A percentile compares a stretch with the other conserved stretches of the same genome.
phyloP scores from a whole-genome alignment of 2,888 invertebrate species.

The Anagyrus pseudococci region DNA sequence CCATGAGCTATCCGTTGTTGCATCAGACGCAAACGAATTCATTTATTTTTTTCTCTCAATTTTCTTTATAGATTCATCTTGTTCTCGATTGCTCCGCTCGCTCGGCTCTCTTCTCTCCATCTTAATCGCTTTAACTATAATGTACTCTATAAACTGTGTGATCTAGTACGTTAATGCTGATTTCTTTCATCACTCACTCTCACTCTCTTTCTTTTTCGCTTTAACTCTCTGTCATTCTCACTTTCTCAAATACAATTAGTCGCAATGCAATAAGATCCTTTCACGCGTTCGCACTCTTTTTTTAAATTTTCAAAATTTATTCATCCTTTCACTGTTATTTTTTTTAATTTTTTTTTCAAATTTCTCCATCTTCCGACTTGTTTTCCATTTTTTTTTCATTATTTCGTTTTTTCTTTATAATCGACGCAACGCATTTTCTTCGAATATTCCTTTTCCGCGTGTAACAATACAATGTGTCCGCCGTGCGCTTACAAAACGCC shows the following conservation, averaged over 20 bases:
- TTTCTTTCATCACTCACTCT: constrained; percentile 2
- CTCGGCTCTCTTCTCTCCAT: constrained; percentile 4
- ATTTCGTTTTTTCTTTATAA: background rate
- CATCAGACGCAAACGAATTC: constrained; percentile 58
- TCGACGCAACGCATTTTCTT: background rate
- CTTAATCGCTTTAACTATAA: constrained; percentile 31
- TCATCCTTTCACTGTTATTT: background rate
- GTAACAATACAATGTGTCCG: background rate
- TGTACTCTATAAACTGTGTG: constrained; percentile 31
- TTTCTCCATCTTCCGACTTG: too few relatives aligned
- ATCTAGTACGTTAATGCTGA: constrained; percentile 10
- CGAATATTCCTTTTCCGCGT: background rate
- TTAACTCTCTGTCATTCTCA: too few relatives aligned
- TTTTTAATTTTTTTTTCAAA: background rate
- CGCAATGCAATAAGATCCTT: too few relatives aligned
- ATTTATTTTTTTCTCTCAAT: constrained; percentile 44
- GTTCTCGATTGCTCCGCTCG: constrained; percentile 7
- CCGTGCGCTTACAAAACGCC: background rate
- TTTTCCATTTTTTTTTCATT: background rate
- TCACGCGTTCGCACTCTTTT: too few relatives aligned
- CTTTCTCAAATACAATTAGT: background rate
- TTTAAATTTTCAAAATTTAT: background rate
- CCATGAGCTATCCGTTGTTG: constrained; percentile 53
- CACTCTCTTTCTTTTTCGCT: background rate
- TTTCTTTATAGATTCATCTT: constrained; percentile 19